Evolutionary conservation across 2,797 vertebrate species (phyloP), one percentile per base, ranked within the genome.

Genomic region (Geotrypetes seraphini): DNA sequence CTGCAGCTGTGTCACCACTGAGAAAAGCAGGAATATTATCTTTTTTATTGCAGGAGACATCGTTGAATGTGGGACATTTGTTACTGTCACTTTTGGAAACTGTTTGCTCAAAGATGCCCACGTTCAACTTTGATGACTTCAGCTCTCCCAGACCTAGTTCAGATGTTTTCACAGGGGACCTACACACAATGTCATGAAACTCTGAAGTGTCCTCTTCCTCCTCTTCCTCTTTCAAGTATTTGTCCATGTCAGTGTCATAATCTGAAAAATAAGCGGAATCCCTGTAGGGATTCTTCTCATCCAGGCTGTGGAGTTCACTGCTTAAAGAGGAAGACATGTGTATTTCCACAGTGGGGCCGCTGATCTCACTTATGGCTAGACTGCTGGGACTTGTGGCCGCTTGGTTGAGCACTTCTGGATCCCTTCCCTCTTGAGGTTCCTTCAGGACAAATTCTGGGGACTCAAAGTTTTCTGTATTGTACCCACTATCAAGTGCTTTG

Each of bases 251-350:
- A 0, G 77, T 21, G 8, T 97, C 95, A 11, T 86, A 87, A 65
- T 99, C 95, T 0, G 94, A 98, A 62, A 98, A 98, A 60, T 97
- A 98, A 10, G 95, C 94, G 0, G 93, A 97, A 79, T 99, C 95
- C 19, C 92, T 76, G 50, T 91, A 89, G 4, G 90, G 88, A 19
- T 78, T 92, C 50, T 91, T 80, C 17, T 87, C 77, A 0, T 75
- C 71, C 4, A 90, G 69, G 7, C 73, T 66, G 5, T 72, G 57
- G 13, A 80, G 75, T 9, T 88, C 85, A 1, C 71, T 28, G 3
- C 45, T 73, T 3, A 82, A 50, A 11, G 67, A 69, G 10, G 36
- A 25, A 10, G 61, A 49, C 16, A 69, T 52, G 9, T 12, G 60
- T 3, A 75, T 44, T 18, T 66, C 60, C 0, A 49, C 62, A 12